Evolutionary conservation across 2,888 invertebrate species (phyloP), one percentile per base, ranked within the genome.

Genomic region (Teleiodes luculella): DNA sequence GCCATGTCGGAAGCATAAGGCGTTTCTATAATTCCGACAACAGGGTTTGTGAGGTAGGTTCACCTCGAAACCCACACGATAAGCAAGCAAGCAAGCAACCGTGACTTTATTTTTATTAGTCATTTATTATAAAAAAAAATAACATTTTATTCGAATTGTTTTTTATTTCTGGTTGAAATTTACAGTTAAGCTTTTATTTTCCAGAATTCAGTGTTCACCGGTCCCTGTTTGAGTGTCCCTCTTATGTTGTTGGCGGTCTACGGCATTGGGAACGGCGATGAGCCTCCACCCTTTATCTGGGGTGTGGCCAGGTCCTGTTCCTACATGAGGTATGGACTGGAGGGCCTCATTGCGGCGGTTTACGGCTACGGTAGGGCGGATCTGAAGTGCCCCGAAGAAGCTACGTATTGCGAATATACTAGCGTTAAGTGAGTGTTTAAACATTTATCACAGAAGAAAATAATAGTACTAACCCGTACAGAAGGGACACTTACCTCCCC

Each of bases 201-300:
- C 8, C 83, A 96, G 96, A 96, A 96, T 71, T 93, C 94, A 28
- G 95, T 97, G 81, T 98, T 98, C 78, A 88, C 97, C 65, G 98
- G 97, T 0, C 97, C 98, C 13, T 95, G 96, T 0, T 74, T 95
- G 55, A 92, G 94, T 52, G 97, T 97, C 4, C 98, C 98, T 0
- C 86, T 98, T 10, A 95, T 98, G 92, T 81, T 98, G 54, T 90
- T 98, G 48, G 95, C 97, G 4, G 95, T 94, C 0, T 95, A 95
- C 72, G 96, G 98, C 30, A 94, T 98, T 68, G 98, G 98, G 4
- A 93, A 93, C 57, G 95, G 95, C 1, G 89, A 91, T n/a, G 74
- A 70, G 0, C 93, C 94, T 0, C 91, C 95, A 16, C 94, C 97
- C 0, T 74, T 93, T 0, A 91, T 95, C 62, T 93, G 98, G 77